A percentile compares a stretch with the other conserved stretches of the same genome.
Evolutionary conservation across 2,797 vertebrate species (phyloP).

Genomic region (Intellagama lesueurii): DNA sequence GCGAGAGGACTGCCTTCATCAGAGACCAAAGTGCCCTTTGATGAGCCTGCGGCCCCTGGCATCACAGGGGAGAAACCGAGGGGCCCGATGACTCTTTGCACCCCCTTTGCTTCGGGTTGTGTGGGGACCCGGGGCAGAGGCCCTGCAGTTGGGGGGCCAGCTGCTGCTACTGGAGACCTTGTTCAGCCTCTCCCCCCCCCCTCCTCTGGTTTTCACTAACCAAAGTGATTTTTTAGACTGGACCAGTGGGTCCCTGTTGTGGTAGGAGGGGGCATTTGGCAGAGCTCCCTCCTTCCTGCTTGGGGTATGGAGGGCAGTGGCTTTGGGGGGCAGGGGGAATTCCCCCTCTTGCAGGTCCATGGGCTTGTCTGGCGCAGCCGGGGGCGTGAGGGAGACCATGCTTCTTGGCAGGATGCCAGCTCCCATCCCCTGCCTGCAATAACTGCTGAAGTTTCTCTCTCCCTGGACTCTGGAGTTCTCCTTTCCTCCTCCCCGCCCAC

Average conservation of each 20-base stretch:
- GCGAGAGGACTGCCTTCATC: slow-evolving; percentile 98
- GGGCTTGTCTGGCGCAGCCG: too few species aligned
- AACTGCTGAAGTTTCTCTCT: background rate
- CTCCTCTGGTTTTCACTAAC: slow-evolving; percentile 66
- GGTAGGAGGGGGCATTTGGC: slow-evolving; percentile 31
- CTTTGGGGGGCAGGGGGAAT: background rate
- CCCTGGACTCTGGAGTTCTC: slow-evolving; percentile 3
- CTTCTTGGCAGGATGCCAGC: background rate
- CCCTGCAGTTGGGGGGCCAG: background rate
- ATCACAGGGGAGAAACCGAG: background rate
- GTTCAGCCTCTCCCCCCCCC: background rate
- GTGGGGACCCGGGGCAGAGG: background rate
- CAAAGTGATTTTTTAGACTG: slow-evolving; percentile 70
- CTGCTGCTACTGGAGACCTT: background rate
- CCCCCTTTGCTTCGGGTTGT: slow-evolving; percentile 50
- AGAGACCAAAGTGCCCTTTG: slow-evolving; percentile 99
- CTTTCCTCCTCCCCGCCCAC: background rate
- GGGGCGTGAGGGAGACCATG: too few species aligned
- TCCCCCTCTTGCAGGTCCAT: background rate
- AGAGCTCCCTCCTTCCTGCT: slow-evolving; percentile 23
- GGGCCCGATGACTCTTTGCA: slow-evolving; percentile 18
- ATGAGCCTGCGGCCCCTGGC: slow-evolving; percentile 73
- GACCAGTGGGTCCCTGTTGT: background rate
- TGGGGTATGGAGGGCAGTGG: background rate
- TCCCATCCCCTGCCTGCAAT: background rate